phyloP scores from a whole-genome alignment of 1,140 invertebrate species.

The Drosophila equinoxialis region DNA sequence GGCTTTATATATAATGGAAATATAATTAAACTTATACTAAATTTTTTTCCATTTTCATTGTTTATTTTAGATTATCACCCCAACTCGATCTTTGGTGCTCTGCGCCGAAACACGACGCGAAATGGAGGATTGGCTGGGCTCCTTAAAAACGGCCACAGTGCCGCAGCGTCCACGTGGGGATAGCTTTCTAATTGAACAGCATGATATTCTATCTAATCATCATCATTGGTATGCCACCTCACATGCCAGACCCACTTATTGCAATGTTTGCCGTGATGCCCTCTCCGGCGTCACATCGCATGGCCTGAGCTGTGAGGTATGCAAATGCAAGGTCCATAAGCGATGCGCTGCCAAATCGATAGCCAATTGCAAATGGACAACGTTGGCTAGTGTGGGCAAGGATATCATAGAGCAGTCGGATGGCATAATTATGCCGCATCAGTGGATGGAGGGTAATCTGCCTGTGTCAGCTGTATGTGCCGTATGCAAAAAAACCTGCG shows the following conservation, averaged over 20 bases:
- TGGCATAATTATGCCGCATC: slow-evolving; percentile 97
- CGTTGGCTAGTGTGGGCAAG: slow-evolving; percentile 94
- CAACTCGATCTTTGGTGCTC: slow-evolving; percentile 91
- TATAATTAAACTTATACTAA: neutral
- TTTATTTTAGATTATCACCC: slow-evolving; percentile 91
- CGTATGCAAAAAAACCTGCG: slow-evolving; percentile 98
- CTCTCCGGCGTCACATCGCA: slow-evolving; percentile 96
- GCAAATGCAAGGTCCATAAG: slow-evolving; percentile 98
- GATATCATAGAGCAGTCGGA: slow-evolving; percentile 97
- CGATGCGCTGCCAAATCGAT: slow-evolving; percentile 95
- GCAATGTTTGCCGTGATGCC: slow-evolving; percentile 97
- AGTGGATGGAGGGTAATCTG: slow-evolving; percentile 98
- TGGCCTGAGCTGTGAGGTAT: slow-evolving; percentile 97
- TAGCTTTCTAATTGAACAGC: slow-evolving; percentile 85
- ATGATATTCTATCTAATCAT: slow-evolving; percentile 92
- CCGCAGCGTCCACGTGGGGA: slow-evolving; percentile 85
- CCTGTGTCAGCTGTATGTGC: slow-evolving; percentile 96
- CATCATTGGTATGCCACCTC: slow-evolving; percentile 96
- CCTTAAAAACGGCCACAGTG: slow-evolving; percentile 88
- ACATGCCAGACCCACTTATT: slow-evolving; percentile 97
- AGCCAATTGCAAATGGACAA: slow-evolving; percentile 98
- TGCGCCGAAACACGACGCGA: slow-evolving; percentile 91
- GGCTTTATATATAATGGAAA: neutral
- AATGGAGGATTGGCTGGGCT: slow-evolving; percentile 95
- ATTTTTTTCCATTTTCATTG: neutral